Evolutionary conservation across 2,888 invertebrate genomes (phyloP).

Genomic region (Drosophila neotestacea): DNA sequence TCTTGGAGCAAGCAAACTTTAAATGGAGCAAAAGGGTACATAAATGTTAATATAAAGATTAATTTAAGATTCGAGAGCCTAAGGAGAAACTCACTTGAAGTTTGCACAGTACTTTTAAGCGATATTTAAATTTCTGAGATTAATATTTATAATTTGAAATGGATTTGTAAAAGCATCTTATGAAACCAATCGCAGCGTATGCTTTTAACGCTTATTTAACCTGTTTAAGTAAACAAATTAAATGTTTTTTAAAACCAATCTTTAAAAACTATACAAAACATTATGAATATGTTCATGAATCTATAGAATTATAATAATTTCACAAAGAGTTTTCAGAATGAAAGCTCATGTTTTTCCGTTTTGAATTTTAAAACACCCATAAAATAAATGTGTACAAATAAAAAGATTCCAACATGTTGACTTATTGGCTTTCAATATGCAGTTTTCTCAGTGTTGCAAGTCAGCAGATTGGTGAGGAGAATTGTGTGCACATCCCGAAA

Average conservation of each 20-base stretch:
- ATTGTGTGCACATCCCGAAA: too few relatives aligned
- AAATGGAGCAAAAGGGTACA: not conserved
- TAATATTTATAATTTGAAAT: too few relatives aligned
- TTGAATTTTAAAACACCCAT: not conserved
- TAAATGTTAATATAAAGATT: not conserved
- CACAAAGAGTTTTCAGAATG: not conserved
- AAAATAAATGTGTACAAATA: not conserved
- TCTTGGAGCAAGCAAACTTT: not conserved
- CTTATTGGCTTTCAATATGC: not conserved
- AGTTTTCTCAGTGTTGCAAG: not conserved
- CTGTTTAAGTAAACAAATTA: too few relatives aligned
- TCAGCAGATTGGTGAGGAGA: not conserved
- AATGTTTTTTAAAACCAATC: not conserved
- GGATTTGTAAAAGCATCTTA: too few relatives aligned
- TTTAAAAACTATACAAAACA: too few relatives aligned
- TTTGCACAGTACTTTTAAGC: too few relatives aligned
- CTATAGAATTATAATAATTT: not conserved
- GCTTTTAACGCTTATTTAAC: too few relatives aligned
- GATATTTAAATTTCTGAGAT: too few relatives aligned
- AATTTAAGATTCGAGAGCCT: not conserved
- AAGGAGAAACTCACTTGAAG: not conserved
- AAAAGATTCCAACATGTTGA: slow-evolving; percentile 4
- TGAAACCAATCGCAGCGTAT: too few relatives aligned
- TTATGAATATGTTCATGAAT: not conserved
- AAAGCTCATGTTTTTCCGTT: not conserved